phyloP scores from a whole-genome alignment of 2,797 vertebrate species.

The Manis pentadactyla region DNA sequence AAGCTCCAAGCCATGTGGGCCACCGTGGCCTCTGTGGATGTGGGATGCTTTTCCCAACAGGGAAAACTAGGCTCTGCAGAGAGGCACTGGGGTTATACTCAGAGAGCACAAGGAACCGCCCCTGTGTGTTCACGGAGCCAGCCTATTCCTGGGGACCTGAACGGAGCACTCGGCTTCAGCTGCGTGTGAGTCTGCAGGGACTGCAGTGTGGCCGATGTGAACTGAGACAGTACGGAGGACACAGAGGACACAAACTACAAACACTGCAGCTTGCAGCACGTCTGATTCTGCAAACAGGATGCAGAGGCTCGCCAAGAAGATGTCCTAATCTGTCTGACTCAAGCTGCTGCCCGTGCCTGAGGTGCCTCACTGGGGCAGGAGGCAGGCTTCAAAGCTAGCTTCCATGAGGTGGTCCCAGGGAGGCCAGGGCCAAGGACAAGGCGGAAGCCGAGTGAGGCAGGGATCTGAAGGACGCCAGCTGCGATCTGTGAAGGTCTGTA shows the following conservation, averaged over 20 bases:
- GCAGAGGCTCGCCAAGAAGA: constrained; percentile 5
- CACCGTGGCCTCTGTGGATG: not conserved
- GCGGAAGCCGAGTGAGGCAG: not conserved
- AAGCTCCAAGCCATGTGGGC: not conserved
- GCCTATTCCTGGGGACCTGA: not conserved
- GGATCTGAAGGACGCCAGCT: not conserved
- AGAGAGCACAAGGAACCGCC: not conserved
- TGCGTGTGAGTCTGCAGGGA: not conserved
- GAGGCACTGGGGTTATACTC: not conserved
- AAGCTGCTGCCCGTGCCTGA: not conserved
- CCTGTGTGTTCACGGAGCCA: not conserved
- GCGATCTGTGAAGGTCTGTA: not conserved
- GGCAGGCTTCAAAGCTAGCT: not conserved
- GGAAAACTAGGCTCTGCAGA: not conserved
- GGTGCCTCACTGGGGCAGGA: not conserved
- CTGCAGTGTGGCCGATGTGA: not conserved
- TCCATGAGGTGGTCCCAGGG: not conserved
- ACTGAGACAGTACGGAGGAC: constrained; percentile 18
- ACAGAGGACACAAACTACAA: constrained; percentile 12
- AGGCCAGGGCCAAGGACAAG: not conserved
- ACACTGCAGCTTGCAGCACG: not conserved
- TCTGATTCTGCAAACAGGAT: not conserved
- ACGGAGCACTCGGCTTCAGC: not conserved
- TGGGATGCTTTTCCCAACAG: not conserved
- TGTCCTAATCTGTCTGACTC: not conserved